Conservation (phyloP, 2,797 vertebrate genomes). For the Chaenodraco wilsoni region DNA sequence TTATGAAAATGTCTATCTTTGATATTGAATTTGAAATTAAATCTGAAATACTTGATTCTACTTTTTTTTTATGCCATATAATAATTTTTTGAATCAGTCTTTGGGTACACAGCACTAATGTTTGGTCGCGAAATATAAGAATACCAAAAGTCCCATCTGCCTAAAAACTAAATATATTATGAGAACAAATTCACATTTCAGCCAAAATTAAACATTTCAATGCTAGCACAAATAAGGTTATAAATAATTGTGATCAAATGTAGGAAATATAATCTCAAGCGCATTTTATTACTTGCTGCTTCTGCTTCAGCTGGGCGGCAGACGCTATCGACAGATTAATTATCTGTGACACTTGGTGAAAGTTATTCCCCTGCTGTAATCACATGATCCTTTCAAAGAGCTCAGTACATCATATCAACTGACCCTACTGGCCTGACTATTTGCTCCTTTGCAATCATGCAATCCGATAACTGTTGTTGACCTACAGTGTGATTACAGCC, state of each 20-base stretch:
- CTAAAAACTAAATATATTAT: too few species aligned
- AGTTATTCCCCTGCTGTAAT: neutral
- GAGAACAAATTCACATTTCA: too few species aligned
- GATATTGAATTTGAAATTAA: too few species aligned
- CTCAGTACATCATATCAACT: neutral
- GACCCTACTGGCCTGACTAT: neutral
- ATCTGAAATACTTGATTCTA: too few species aligned
- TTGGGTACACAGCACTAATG: too few species aligned
- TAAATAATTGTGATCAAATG: neutral
- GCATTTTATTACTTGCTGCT: neutral
- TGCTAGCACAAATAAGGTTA: too few species aligned
- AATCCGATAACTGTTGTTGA: conserved; percentile 17
- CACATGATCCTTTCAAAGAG: neutral
- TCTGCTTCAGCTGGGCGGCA: neutral
- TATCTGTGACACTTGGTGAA: conserved; percentile 7
- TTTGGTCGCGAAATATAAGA: too few species aligned
- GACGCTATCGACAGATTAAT: neutral
- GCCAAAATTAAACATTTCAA: too few species aligned
- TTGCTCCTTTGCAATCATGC: conserved; percentile 19
- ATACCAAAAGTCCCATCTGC: too few species aligned
- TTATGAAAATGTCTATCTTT: too few species aligned
- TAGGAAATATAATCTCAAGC: neutral
- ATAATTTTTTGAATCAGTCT: too few species aligned
- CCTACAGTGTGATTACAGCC: conserved; percentile 13
- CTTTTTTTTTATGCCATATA: too few species aligned